Percentiles rank a stretch among this genome's conserved stretches.
phyloP scores from a whole-genome alignment of 2,888 invertebrate species.

The Mesoligia furuncula region DNA sequence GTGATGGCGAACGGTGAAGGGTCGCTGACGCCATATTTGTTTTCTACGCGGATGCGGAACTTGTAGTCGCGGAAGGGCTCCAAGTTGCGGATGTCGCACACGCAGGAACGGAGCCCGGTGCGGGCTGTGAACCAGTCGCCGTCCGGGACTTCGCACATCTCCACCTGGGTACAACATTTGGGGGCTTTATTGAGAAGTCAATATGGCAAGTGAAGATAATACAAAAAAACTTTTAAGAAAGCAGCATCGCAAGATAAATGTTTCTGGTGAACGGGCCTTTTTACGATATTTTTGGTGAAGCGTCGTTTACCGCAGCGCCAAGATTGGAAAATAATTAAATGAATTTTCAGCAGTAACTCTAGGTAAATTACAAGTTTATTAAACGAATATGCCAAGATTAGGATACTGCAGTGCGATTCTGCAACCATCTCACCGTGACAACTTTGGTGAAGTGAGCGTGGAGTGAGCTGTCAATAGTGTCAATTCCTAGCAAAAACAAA shows the following conservation, averaged over 20 bases:
- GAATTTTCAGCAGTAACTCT: not conserved
- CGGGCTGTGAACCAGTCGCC: conserved; percentile 98
- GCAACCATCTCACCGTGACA: too few relatives aligned
- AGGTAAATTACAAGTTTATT: not conserved
- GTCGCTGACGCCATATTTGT: conserved; percentile 98
- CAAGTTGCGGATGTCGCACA: conserved; percentile 96
- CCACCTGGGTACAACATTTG: conserved; percentile 87
- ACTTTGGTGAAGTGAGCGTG: too few relatives aligned
- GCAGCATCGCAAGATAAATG: not conserved
- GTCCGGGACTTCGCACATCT: conserved; percentile 97
- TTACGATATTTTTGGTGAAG: not conserved
- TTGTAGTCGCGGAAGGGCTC: conserved; percentile 98
- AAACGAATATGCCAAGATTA: not conserved
- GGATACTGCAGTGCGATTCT: too few relatives aligned
- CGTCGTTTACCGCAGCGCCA: not conserved
- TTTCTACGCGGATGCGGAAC: conserved; percentile 98
- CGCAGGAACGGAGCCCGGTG: conserved; percentile 96
- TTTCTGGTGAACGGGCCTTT: not conserved
- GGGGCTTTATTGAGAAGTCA: not conserved
- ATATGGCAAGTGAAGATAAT: not conserved
- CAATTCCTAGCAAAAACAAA: too few relatives aligned
- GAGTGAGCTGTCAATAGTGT: too few relatives aligned
- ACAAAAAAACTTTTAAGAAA: not conserved
- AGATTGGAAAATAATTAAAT: not conserved
- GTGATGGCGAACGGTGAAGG: conserved; percentile 98